Percentiles rank a stretch among this genome's conserved stretches.
Evolutionary conservation across 2,888 invertebrate species (phyloP).

Genomic region (Taphrorychus bicolor): DNA sequence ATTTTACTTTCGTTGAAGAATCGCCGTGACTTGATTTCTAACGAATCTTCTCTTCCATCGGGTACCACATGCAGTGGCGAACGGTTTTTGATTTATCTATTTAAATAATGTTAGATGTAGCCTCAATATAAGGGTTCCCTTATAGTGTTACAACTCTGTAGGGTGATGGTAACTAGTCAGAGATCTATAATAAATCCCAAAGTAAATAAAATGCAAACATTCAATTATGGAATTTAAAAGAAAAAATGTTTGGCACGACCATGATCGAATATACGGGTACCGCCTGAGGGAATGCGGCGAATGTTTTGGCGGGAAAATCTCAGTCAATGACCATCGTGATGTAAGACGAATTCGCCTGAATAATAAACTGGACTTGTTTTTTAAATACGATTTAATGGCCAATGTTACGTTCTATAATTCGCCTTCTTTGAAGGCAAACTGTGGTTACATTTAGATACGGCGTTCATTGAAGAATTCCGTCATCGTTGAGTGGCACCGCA

Average conservation of each 20-base stretch:
- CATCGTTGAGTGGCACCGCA: not conserved
- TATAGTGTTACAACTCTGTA: no score
- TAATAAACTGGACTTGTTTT: conserved; percentile 38
- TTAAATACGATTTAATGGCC: conserved; percentile 21
- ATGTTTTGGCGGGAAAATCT: conserved; percentile 43
- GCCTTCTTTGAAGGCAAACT: conserved; percentile 29
- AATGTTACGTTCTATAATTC: conserved; percentile 32
- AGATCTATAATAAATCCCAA: no score
- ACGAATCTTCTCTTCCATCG: conserved; percentile 5
- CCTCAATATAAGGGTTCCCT: no score
- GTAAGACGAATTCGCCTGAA: conserved; percentile 42
- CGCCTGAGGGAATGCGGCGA: conserved; percentile 40
- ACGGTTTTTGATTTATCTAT: not conserved
- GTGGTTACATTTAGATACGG: conserved; percentile 6
- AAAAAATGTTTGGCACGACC: conserved; percentile 31
- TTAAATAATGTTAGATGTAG: no score
- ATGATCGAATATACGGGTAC: conserved; percentile 36
- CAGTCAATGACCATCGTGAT: conserved; percentile 42
- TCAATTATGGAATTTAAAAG: not conserved
- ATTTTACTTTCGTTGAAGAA: conserved; percentile 53
- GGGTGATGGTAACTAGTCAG: no score
- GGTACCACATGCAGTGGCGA: conserved; percentile 21
- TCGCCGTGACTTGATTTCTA: conserved; percentile 47
- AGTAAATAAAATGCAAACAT: no score
- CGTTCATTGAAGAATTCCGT: conserved; percentile 2